Evolutionary conservation across 2,113 vertebrate genomes (phyloP).

Genomic region (Chaenogobius annularis): DNA sequence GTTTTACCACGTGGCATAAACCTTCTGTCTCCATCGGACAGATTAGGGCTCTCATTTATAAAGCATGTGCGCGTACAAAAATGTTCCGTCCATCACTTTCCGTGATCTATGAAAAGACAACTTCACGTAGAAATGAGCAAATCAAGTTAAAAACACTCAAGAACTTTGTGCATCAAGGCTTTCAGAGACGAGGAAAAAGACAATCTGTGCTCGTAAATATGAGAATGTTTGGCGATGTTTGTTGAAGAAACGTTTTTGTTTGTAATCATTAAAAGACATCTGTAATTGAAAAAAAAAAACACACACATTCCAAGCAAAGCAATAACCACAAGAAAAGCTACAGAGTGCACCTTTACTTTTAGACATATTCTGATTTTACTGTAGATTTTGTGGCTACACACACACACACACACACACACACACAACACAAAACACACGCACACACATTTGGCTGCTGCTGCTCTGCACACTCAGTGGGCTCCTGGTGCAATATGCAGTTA

Average conservation of each 20-base stretch:
- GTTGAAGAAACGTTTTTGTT: too few relatives aligned
- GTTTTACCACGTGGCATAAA: background rate
- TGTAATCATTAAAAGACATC: background rate
- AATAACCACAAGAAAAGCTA: background rate
- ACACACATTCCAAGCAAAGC: background rate
- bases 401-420: too few relatives aligned
- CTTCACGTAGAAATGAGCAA: too few relatives aligned
- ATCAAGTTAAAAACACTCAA: too few relatives aligned
- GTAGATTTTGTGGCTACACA: constrained; percentile 38
- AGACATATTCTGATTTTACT: background rate
- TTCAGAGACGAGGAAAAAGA: too few relatives aligned
- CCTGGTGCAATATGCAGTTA: constrained; percentile 45
- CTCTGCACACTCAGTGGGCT: constrained; percentile 53
- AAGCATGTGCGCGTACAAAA: too few relatives aligned
- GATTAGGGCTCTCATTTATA: background rate
- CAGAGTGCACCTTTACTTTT: background rate
- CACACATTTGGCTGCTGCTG: constrained; percentile 22
- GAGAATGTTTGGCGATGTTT: too few relatives aligned
- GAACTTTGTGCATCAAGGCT: too few relatives aligned
- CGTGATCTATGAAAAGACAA: too few relatives aligned
- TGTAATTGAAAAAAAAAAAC: too few relatives aligned
- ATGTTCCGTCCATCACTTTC: too few relatives aligned
- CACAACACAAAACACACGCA: background rate
- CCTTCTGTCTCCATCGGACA: background rate
- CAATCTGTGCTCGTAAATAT: too few relatives aligned